A percentile compares a stretch with the other conserved stretches of the same genome.
Conservation (phyloP, 2,797 vertebrate species). For the Microctenopoma lineatum region DNA sequence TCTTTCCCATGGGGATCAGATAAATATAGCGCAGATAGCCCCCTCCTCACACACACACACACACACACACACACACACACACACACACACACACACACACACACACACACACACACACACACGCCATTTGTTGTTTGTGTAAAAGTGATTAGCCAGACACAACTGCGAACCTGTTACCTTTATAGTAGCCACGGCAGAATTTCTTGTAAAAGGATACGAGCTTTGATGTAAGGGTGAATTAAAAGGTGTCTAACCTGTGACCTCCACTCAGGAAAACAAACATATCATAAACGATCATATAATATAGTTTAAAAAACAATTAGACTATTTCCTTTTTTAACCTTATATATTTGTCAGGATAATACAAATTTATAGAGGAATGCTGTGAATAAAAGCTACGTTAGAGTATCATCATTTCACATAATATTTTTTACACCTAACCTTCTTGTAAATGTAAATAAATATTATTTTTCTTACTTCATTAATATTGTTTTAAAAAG, state of each 20-base stretch:
- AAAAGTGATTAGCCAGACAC: slow-evolving; percentile 95
- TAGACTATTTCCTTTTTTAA: neutral
- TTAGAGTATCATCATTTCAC: too few species aligned
- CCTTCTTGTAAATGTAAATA: too few species aligned
- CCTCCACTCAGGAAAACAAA: slow-evolving; percentile 26
- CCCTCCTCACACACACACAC: neutral
- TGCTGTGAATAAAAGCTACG: too few species aligned
- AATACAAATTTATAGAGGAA: neutral
- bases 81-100: slow-evolving; percentile 39
- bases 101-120: slow-evolving; percentile 38
- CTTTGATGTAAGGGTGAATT: slow-evolving; percentile 51
- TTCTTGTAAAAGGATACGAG: slow-evolving; percentile 73
- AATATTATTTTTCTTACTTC: neutral
- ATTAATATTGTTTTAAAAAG: neutral
- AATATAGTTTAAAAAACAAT: slow-evolving; percentile 17
- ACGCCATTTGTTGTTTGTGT: slow-evolving; percentile 93
- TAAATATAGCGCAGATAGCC: slow-evolving; percentile 91
- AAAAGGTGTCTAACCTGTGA: slow-evolving; percentile 54
- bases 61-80: slow-evolving; percentile 43
- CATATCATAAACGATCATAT: neutral
- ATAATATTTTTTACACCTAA: too few species aligned
- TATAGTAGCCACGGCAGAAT: slow-evolving; percentile 82
- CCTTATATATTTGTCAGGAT: neutral
- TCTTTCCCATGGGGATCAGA: slow-evolving; percentile 94
- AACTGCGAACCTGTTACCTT: slow-evolving; percentile 92